phyloP scores from a whole-genome alignment of 2,113 vertebrate genomes.

The Nyctereutes procyonoides region DNA sequence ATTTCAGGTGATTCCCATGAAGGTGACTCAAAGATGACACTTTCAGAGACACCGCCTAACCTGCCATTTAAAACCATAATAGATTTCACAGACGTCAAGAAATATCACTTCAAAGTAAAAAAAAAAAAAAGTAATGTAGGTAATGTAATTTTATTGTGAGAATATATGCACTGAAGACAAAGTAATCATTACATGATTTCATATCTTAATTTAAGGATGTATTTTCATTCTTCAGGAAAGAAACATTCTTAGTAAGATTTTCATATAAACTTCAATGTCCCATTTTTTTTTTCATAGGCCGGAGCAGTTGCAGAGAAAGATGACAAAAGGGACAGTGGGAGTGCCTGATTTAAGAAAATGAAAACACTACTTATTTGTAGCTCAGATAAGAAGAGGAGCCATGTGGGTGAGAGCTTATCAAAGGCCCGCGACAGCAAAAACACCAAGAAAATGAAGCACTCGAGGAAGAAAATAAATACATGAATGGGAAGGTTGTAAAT shows the following conservation, averaged over 20 bases:
- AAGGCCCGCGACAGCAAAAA: not conserved
- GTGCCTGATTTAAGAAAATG: not conserved
- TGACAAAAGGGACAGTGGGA: not conserved
- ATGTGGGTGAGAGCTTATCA: not conserved
- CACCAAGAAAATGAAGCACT: not conserved
- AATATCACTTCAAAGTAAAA: constrained; percentile 5
- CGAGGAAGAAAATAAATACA: constrained; percentile 4
- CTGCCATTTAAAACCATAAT: constrained; percentile 4
- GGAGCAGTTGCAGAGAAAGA: not conserved
- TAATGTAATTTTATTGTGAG: not conserved
- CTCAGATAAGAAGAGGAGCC: not conserved
- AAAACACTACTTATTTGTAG: not conserved
- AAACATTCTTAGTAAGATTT: constrained; percentile 14
- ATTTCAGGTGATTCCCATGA: not conserved
- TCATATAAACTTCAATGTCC: not conserved
- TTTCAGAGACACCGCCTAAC: not conserved
- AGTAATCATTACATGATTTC: not conserved
- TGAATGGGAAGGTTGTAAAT: not conserved
- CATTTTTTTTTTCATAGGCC: not conserved
- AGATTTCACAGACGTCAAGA: not conserved
- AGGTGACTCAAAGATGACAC: not conserved
- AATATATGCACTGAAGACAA: not conserved
- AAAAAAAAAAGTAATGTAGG: not conserved
- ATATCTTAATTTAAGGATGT: not conserved
- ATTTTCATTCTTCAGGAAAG: constrained; percentile 13